Percentiles rank a stretch among this genome's conserved stretches.
Evolutionary conservation across 2,888 invertebrate species (phyloP).

Genomic region (Galeruca laticollis): DNA sequence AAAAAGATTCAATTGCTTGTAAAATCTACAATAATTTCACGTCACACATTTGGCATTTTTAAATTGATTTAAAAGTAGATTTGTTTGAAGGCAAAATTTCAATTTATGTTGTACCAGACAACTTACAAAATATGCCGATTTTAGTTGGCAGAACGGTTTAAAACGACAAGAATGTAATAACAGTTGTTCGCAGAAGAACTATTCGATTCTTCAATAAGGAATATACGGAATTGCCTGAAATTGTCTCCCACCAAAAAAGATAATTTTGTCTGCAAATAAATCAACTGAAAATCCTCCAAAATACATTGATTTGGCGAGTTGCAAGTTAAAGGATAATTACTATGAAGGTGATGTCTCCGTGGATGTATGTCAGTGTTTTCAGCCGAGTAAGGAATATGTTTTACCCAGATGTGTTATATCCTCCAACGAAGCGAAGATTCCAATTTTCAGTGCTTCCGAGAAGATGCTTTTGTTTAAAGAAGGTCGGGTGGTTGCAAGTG

Average conservation of each 20-base stretch:
- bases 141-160: not conserved
- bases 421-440: not conserved
- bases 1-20: too few species aligned
- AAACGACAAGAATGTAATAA: not conserved
- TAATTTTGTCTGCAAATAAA: too few species aligned
- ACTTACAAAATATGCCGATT: too few species aligned
- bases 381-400: not conserved
- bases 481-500: too few species aligned
- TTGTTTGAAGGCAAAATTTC: conserved; percentile 4
- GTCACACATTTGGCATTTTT: too few species aligned
- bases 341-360: not conserved
- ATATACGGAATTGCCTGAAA: too few species aligned
- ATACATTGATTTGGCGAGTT: too few species aligned
- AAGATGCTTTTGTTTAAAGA: not conserved
- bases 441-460: not conserved
- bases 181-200: too few species aligned
- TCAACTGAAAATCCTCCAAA: not conserved
- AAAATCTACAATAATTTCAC: too few species aligned
- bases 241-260: not conserved
- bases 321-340: not conserved
- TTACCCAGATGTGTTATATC: conserved; percentile 11
- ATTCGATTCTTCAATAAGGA: too few species aligned
- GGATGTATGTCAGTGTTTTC: not conserved
- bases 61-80: not conserved
- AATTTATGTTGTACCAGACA: not conserved